Percentiles rank a stretch among this genome's conserved stretches.
phyloP scores from a whole-genome alignment of 2,888 invertebrate genomes.

The Gari tellinella region DNA sequence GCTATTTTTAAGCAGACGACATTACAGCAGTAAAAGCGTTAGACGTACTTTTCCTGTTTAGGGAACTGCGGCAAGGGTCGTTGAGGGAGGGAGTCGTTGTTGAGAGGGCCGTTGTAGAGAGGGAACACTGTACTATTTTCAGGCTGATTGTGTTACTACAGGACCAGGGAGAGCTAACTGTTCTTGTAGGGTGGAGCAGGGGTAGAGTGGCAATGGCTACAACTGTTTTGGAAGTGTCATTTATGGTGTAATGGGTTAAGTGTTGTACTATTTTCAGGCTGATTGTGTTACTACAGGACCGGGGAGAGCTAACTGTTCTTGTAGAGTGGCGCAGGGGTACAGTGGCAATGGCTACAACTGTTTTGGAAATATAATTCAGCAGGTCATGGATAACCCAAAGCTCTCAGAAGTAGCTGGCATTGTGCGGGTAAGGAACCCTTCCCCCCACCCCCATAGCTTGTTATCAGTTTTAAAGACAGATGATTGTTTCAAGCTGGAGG shows the following conservation, averaged over 20 bases:
- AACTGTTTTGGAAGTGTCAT: constrained; percentile 70
- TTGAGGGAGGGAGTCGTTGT: too few relatives aligned
- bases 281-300: constrained; percentile 67
- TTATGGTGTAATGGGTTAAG: too few relatives aligned
- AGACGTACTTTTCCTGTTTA: too few relatives aligned
- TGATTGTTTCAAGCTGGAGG: too few relatives aligned
- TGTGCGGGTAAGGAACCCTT: constrained; percentile 55
- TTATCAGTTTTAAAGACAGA: too few relatives aligned
- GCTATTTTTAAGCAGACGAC: too few relatives aligned
- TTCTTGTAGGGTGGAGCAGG: constrained; percentile 61
- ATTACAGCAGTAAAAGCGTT: too few relatives aligned
- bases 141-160: constrained; percentile 73
- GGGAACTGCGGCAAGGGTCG: too few relatives aligned
- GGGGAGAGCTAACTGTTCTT: constrained; percentile 75
- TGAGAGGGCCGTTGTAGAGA: too few relatives aligned
- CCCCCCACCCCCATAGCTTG: too few relatives aligned
- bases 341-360: constrained; percentile 73
- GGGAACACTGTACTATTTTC: too few relatives aligned
- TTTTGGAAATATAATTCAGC: constrained; percentile 64
- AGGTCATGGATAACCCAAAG: constrained; percentile 59
- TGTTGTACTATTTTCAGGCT: constrained; percentile 70
- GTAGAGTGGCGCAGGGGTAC: constrained; percentile 56
- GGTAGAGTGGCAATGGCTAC: constrained; percentile 71
- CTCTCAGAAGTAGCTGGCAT: constrained; percentile 58
- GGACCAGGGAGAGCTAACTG: constrained; percentile 74